Evolutionary conservation across 2,113 vertebrate genomes (phyloP).

Genomic region (Macaca mulatta): DNA sequence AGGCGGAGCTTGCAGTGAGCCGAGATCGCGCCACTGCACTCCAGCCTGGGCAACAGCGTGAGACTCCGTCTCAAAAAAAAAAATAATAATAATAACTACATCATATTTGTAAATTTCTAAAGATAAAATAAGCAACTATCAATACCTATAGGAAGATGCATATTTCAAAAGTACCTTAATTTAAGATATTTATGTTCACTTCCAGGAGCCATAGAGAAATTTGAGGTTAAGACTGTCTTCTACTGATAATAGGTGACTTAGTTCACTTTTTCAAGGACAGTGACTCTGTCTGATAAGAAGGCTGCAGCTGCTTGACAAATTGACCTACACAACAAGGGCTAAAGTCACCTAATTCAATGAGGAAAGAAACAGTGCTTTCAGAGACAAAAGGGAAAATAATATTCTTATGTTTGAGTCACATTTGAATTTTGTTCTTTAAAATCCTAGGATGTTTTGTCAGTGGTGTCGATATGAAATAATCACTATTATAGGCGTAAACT

Average conservation of each 20-base stretch:
- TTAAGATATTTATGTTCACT: background rate
- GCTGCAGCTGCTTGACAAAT: constrained; percentile 34
- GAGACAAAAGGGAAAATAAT: background rate
- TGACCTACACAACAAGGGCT: background rate
- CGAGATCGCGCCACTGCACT: no score
- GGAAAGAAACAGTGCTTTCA: background rate
- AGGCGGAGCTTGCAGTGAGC: no score
- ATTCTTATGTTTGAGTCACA: background rate
- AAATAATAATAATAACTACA: background rate
- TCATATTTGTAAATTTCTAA: background rate
- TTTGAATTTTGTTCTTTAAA: background rate
- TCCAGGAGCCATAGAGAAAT: background rate
- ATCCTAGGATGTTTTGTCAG: background rate
- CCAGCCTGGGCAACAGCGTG: no score
- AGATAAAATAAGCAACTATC: background rate
- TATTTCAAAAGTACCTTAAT: background rate
- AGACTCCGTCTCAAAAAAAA: no score
- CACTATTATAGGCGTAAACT: rapidly evolving
- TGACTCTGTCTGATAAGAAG: constrained; percentile 51
- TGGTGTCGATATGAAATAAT: background rate
- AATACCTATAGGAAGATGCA: background rate
- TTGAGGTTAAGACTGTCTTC: constrained; percentile 18
- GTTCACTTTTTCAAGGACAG: background rate
- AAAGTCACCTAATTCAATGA: constrained; percentile 36
- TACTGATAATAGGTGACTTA: background rate